phyloP scores from a whole-genome alignment of 37 sponge, comb jelly and placozoan species.

The Axinella damicornis region DNA sequence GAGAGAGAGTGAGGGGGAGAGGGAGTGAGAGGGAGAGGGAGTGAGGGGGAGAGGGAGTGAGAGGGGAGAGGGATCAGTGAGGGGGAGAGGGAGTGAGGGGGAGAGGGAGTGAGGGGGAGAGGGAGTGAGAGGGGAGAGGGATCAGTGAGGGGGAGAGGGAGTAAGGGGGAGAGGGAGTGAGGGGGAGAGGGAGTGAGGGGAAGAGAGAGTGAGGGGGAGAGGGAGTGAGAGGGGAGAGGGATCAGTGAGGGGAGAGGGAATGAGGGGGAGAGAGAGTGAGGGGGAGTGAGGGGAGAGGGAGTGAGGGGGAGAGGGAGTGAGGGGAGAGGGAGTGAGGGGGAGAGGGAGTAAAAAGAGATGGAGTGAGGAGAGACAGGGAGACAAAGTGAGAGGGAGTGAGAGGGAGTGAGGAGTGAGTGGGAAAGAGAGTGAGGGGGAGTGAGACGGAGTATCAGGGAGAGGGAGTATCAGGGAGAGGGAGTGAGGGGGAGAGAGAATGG shows the following conservation, averaged over 20 bases:
- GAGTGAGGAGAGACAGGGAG: neutral
- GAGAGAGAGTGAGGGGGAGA: too few species aligned
- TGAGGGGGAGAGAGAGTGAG: neutral
- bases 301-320: neutral
- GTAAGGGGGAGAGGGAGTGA: neutral
- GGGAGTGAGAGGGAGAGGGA: neutral
- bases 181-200: neutral
- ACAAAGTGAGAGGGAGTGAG: neutral
- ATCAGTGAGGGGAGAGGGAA: neutral
- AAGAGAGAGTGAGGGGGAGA: neutral
- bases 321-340: neutral
- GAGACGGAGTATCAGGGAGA: too few species aligned
- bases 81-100: slow-evolving; percentile 3
- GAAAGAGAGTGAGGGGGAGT: too few species aligned
- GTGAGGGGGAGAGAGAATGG: too few species aligned
- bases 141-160: too few species aligned
- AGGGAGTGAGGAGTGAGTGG: too few species aligned
- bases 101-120: neutral
- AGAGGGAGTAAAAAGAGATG: neutral
- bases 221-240: neutral
- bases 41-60: slow-evolving; percentile 4
- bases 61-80: neutral
- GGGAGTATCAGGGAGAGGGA: too few species aligned
- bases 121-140: neutral
- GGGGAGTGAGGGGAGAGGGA: too few species aligned